A percentile compares a stretch with the other conserved stretches of the same genome.
Evolutionary conservation across 2,797 vertebrate species (phyloP).

Genomic region (Austrolebias charrua): DNA sequence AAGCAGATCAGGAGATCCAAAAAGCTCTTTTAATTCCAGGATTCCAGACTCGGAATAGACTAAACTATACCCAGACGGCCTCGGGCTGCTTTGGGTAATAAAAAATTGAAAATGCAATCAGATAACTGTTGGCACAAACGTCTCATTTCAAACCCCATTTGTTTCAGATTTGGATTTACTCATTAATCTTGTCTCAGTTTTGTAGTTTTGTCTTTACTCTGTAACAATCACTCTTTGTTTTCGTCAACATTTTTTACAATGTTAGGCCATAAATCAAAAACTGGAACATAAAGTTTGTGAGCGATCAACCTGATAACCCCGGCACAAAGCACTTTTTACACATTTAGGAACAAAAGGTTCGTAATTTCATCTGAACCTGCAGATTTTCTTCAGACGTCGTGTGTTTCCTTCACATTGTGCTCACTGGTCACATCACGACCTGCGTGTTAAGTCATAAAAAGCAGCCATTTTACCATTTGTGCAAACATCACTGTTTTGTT

Average conservation of each 20-base stretch:
- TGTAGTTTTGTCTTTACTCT: not conserved
- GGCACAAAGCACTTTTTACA: too few species aligned
- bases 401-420: too few species aligned
- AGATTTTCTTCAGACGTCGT: too few species aligned
- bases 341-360: too few species aligned
- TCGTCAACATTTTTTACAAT: too few species aligned
- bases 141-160: not conserved
- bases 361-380: too few species aligned
- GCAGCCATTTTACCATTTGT: too few species aligned
- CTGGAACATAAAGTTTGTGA: not conserved
- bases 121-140: not conserved
- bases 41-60: not conserved
- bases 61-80: not conserved
- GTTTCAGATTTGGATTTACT: not conserved
- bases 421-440: too few species aligned
- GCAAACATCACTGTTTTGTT: too few species aligned
- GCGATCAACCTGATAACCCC: not conserved
- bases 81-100: not conserved
- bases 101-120: not conserved
- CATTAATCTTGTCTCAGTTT: not conserved
- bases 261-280: not conserved
- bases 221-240: not conserved
- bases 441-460: too few species aligned
- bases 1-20: not conserved
- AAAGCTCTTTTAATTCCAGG: not conserved